phyloP scores from a whole-genome alignment of 2,797 vertebrate genomes.

The Percopsis omiscomaycus region DNA sequence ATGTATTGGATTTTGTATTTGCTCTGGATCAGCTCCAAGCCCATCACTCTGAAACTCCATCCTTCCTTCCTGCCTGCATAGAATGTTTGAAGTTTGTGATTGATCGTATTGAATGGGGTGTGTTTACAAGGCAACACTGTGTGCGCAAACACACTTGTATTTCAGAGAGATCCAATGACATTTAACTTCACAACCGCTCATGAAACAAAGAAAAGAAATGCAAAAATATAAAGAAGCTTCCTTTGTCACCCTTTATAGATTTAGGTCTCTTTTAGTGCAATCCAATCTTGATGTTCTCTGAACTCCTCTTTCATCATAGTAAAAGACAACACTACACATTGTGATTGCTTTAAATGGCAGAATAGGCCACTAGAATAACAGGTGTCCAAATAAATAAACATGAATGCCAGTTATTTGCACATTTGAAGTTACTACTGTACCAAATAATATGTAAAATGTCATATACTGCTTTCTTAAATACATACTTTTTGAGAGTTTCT shows the following conservation, averaged over 20 bases:
- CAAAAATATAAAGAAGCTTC: slow-evolving; percentile 37
- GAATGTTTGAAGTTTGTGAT: slow-evolving; percentile 60
- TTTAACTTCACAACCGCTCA: slow-evolving; percentile 44
- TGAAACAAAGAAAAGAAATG: slow-evolving; percentile 29
- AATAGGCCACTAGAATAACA: neutral
- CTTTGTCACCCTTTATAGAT: slow-evolving; percentile 39
- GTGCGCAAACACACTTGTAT: slow-evolving; percentile 37
- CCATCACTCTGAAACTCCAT: slow-evolving; percentile 52
- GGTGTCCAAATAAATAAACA: neutral
- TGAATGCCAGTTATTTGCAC: neutral
- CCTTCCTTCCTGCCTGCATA: slow-evolving; percentile 48
- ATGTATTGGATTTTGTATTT: slow-evolving; percentile 60
- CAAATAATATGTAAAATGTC: neutral
- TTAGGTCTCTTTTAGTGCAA: slow-evolving; percentile 41
- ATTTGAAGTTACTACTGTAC: neutral
- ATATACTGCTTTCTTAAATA: neutral
- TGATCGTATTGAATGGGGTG: slow-evolving; percentile 63
- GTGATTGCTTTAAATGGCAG: slow-evolving; percentile 23
- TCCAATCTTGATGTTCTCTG: slow-evolving; percentile 29
- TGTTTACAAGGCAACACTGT: slow-evolving; percentile 50
- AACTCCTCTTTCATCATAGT: slow-evolving; percentile 38
- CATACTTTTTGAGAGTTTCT: neutral
- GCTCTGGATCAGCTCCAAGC: slow-evolving; percentile 48
- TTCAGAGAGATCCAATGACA: slow-evolving; percentile 50
- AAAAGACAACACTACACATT: slow-evolving; percentile 11